Percentiles rank a stretch among this genome's conserved stretches.
These are phyloP conservation scores for Patella vulgata DNA, from an alignment of 1,140 invertebrate genomes.

Conservation along the genomic window DNA sequence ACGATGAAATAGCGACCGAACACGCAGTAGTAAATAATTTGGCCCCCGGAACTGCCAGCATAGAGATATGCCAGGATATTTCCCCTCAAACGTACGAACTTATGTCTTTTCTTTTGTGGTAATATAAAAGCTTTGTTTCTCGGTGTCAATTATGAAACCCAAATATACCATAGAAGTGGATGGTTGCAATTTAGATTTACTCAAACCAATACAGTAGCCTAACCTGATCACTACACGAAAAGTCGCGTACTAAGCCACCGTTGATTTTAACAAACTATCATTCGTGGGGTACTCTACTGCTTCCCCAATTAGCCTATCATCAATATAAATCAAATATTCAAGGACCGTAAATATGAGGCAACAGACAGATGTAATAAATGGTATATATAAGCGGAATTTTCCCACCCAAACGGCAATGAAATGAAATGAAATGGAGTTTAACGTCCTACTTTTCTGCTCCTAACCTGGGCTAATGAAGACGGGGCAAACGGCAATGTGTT, in stretches of 20 bases:
- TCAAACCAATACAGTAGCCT: slow-evolving; percentile 6
- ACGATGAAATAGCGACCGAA: too few species aligned
- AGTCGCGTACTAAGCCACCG: slow-evolving; percentile 1
- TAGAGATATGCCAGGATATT: background rate
- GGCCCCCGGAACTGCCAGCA: slow-evolving; percentile 3
- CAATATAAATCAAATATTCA: slow-evolving; percentile 7
- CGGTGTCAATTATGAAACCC: slow-evolving; percentile 8
- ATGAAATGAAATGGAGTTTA: too few species aligned
- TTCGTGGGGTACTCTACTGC: background rate
- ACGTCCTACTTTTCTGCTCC: too few species aligned
- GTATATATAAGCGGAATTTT: slow-evolving; percentile 1
- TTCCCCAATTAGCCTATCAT: slow-evolving; percentile 7
- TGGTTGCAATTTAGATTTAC: background rate
- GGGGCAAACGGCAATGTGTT: too few species aligned
- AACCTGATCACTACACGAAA: background rate
- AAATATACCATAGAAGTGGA: background rate
- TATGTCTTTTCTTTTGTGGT: background rate
- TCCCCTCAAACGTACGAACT: background rate
- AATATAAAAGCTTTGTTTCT: background rate
- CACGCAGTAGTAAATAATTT: background rate
- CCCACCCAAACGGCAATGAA: slow-evolving; percentile 7
- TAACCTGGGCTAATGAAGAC: too few species aligned
- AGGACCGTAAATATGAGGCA: background rate
- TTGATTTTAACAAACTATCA: background rate
- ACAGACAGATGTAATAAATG: slow-evolving; percentile 5